phyloP scores from a whole-genome alignment of 2,888 invertebrate species.

The Parochlus steinenii region DNA sequence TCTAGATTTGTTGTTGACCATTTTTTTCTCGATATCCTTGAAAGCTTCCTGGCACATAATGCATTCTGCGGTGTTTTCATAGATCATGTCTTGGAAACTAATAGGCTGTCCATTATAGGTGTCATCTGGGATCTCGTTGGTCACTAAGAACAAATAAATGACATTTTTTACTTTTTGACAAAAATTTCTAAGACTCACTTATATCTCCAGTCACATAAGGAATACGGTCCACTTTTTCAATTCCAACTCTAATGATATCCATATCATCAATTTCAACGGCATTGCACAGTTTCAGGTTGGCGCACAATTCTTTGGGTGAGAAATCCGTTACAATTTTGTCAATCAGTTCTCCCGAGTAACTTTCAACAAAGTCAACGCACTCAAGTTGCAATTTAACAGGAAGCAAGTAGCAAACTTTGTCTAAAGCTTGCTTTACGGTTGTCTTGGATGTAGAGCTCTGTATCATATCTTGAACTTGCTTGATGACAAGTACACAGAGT shows the following conservation, averaged over 20 bases:
- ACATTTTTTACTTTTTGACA: background rate
- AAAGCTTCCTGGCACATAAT: slow-evolving; percentile 24
- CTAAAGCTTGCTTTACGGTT: slow-evolving; percentile 48
- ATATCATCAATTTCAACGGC: slow-evolving; percentile 29
- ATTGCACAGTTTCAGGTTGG: slow-evolving; percentile 54
- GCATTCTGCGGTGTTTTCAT: background rate
- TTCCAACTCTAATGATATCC: background rate
- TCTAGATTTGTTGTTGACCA: slow-evolving; percentile 19
- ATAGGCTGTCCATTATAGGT: slow-evolving; percentile 37
- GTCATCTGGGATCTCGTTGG: slow-evolving; percentile 50
- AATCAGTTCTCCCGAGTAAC: slow-evolving; percentile 57
- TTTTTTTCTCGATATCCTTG: slow-evolving; percentile 22
- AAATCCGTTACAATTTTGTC: slow-evolving; percentile 67
- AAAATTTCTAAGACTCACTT: background rate
- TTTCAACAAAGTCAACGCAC: slow-evolving; percentile 59
- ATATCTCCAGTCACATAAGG: too few relatives aligned
- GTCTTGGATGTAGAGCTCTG: slow-evolving; percentile 58
- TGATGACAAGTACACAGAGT: slow-evolving; percentile 66
- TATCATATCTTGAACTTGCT: slow-evolving; percentile 55
- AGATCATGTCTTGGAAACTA: slow-evolving; percentile 12
- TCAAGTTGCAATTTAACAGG: slow-evolving; percentile 43
- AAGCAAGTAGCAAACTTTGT: slow-evolving; percentile 51
- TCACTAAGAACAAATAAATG: slow-evolving; percentile 22
- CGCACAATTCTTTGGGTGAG: slow-evolving; percentile 59
- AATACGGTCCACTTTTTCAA: too few relatives aligned